Base-by-base conservation (phyloP, 1,140 invertebrate species). In the Orussus abietinus region DNA sequence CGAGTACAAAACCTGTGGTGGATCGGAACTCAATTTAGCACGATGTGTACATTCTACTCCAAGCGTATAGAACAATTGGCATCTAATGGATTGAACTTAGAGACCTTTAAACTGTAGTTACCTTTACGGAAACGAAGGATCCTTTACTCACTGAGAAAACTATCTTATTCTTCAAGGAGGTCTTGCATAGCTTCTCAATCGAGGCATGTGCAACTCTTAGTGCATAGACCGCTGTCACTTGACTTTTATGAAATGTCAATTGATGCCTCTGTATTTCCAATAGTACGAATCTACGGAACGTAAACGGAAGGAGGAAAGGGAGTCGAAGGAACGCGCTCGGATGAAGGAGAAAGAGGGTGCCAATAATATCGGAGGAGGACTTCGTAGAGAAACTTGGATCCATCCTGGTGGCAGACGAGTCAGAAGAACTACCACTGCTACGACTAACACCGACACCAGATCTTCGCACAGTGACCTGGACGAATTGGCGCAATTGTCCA, bases 221-320 rank as follows among this genome's bases (percentile, higher is more conserved):
- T n/a, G n/a, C 14, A 7, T 9, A 7, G 31, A 14, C 12, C 14
- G 7, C 7, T 13, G 10, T 32, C 14, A 7, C 7, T 7, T 32
- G 14, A 14, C 10, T 32, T 32, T 32, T 7, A n/a, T 7, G 31
- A 13, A 32, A 7, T 32, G 14, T 32, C 7, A 9, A 26, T 26
- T 1, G 25, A 26, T 10, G 11, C 25, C 9, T 10, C 1, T n/a
- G n/a, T n/a, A n/a, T 44, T 51, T 55, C 55, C 58, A 52, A 47
- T 66, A 90, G 83, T 91, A 88, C 62, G 86, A 91, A 71, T 79
- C 82, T 34, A 83, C 80, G 39, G 88, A 90, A 62, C 79, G 82
- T 46, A 87, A 87, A 60, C 77, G 82, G 32, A 77, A 79, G 28
- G 81, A 84, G 43, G 81, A 82, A 51, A 67, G 78, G 13, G 77